Evolutionary conservation across 2,888 invertebrate species (phyloP), one percentile per base, ranked within the genome.

Genomic region (Eristalis tenax): DNA sequence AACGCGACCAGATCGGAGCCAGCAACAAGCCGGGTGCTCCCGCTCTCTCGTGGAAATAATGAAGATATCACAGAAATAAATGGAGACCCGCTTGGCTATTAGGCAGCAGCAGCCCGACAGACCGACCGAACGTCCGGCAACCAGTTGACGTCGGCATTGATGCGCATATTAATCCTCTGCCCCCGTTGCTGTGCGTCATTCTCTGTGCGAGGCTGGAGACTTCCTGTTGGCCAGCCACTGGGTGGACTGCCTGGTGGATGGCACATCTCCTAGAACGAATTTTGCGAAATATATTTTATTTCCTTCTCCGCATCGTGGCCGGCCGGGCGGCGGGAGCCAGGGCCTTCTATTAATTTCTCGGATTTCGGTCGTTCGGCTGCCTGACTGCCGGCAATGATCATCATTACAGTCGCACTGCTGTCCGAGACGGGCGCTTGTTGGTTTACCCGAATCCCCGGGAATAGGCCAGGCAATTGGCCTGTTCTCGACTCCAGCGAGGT

Each of bases 51-150:
- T 64, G 70, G 70, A 87, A 83, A 87, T 87, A 87, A 87, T 87
- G 87, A 87, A 87, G 87, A 87, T 87, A 87, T 87, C 87, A 87
- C 79, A 50, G 83, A 80, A 83, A 83, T 87, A 87, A 83, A 87
- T 87, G 87, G 87, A 50, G 6, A 83, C 79, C 83, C 79, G 87
- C 76, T 87, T 76, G 79, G 71, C 83, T 83, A 87, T 83, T 76
- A 87, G 79, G 79, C 28, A 28, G 28, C 28, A 4, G 28, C 28
- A n/a, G 43, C 43, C 26, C 26, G 26, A 26, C 26, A 43, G 43
- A n/a, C 71, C 71, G 83, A 78, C 68, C 79, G 76, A 83, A 50
- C 50, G 50, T 50, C 50, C 50, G 50, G 50, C 87, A 80, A 87
- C 83, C 83, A 79, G 79, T 87, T 87, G 87, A 87, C 83, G 87